These are phyloP conservation scores for Spheniscus humboldti DNA, from an alignment of 2,797 vertebrate species.

Conservation along the genomic window DNA sequence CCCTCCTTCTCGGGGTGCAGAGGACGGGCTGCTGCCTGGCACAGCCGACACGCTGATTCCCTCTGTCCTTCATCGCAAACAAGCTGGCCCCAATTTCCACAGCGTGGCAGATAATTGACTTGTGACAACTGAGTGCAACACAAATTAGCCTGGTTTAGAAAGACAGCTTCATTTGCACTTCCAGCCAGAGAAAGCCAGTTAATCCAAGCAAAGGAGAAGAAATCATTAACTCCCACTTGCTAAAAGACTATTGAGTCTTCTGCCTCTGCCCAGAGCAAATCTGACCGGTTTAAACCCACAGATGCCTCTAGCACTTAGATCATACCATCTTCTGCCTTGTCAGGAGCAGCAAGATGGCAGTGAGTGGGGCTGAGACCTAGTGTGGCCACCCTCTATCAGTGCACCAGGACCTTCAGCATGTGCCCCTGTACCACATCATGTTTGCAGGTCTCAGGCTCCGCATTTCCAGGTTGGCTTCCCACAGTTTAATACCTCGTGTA, in stretches of 20 bases:
- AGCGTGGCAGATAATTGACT: background rate
- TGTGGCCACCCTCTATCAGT: background rate
- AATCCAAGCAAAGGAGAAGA: background rate
- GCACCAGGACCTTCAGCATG: background rate
- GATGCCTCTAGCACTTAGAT: background rate
- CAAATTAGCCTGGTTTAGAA: background rate
- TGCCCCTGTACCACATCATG: fast-evolving
- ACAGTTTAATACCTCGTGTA: background rate
- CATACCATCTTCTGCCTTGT: background rate
- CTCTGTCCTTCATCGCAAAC: background rate
- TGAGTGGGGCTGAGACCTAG: background rate
- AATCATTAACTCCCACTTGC: background rate
- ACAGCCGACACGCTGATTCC: background rate
- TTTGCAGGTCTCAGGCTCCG: background rate
- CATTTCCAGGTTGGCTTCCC: background rate
- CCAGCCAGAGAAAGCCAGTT: background rate
- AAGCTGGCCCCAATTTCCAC: background rate
- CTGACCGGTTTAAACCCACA: background rate
- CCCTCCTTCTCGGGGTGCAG: fast-evolving
- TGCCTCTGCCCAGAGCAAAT: background rate
- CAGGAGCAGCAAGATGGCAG: background rate
- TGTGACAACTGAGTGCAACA: background rate
- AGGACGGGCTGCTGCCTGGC: background rate
- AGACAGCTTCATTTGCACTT: background rate
- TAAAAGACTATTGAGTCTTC: background rate